phyloP scores from a whole-genome alignment of 1,140 invertebrate genomes.

The Harlomillsia oculata region DNA sequence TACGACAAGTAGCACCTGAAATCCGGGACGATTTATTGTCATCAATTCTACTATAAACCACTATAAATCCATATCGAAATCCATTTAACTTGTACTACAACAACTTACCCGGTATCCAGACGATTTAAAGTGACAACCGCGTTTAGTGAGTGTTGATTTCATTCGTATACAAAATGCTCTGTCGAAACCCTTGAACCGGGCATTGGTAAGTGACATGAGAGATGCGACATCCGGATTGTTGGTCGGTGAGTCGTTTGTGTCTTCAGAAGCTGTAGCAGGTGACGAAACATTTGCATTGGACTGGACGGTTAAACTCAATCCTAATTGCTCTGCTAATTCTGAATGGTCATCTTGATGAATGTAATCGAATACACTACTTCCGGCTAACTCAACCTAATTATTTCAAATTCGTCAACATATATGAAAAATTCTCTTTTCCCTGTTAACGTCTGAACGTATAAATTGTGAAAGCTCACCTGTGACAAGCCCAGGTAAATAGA shows the following conservation, averaged over 20 bases:
- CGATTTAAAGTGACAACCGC: constrained; percentile 95
- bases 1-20: constrained; percentile 81
- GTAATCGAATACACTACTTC: constrained; percentile 96
- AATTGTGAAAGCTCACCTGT: constrained; percentile 78
- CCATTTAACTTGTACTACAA: no score
- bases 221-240: constrained; percentile 83
- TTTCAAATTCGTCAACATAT: no score
- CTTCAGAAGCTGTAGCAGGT: constrained; percentile 59
- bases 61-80: no score
- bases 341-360: constrained; percentile 87
- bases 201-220: no score
- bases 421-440: no score
- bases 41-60: no score
- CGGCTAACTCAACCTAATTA: constrained; percentile 91
- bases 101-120: constrained; percentile 88
- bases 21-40: no score
- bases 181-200: constrained; percentile 67
- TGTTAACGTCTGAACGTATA: no score
- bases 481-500: constrained; percentile 97
- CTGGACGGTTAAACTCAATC: constrained; percentile 61
- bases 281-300: constrained; percentile 35
- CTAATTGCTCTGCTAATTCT: constrained; percentile 87
- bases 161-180: constrained; percentile 90
- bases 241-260: constrained; percentile 58
- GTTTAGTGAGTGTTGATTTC: constrained; percentile 94